Evolutionary conservation across 2,797 vertebrate genomes (phyloP).

Genomic region (Cossypha heuglini): DNA sequence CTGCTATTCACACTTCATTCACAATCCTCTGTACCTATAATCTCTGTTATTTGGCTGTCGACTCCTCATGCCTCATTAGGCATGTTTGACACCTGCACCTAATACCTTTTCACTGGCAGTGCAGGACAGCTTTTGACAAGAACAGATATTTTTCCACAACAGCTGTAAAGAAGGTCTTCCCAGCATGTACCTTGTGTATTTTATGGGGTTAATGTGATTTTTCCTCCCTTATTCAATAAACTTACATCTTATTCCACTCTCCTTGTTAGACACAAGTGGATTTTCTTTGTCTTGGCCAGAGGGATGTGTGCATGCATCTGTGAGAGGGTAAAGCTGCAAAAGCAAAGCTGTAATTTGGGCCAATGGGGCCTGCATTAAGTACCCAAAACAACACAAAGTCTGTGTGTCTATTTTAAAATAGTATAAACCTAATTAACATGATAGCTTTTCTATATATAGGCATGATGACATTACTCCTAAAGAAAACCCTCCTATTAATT

Average conservation of each 20-base stretch:
- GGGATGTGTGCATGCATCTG: not conserved
- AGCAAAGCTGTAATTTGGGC: constrained; percentile 12
- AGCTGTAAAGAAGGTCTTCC: constrained; percentile 44
- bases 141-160: constrained; percentile 61
- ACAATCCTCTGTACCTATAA: constrained; percentile 68
- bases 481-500: constrained; percentile 46
- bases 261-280: constrained; percentile 4
- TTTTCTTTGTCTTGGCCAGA: constrained; percentile 23
- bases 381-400: not conserved
- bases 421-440: constrained; percentile 38
- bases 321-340: not conserved
- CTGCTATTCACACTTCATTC: constrained; percentile 74
- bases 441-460: constrained; percentile 41
- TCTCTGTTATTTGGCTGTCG: constrained; percentile 74
- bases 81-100: constrained; percentile 74
- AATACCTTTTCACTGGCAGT: constrained; percentile 62
- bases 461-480: not conserved
- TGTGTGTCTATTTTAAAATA: constrained; percentile 17
- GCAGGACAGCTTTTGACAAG: constrained; percentile 67
- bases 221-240: not conserved
- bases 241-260: constrained; percentile 46
- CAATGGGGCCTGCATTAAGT: not conserved
- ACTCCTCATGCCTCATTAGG: constrained; percentile 76
- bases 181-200: not conserved
- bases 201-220: constrained; percentile 24